phyloP scores from a whole-genome alignment of 2,113 vertebrate species.

The Cephalophus harveyi region DNA sequence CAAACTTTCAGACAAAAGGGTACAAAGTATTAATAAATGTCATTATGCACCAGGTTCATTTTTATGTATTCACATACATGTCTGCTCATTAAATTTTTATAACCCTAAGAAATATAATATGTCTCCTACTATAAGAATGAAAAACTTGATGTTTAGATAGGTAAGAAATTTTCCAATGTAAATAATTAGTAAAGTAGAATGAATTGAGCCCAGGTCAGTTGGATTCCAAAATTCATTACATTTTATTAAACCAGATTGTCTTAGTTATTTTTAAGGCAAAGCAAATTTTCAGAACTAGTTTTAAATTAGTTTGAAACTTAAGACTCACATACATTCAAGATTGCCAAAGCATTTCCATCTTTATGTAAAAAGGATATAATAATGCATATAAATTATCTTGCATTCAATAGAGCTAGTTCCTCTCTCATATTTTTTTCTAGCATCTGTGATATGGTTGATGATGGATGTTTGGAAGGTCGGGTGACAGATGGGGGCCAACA shows the following conservation, averaged over 20 bases:
- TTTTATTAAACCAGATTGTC: conserved; percentile 55
- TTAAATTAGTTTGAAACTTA: conserved; percentile 64
- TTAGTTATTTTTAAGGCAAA: conserved; percentile 59
- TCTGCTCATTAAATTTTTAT: not conserved
- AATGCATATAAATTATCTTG: conserved; percentile 70
- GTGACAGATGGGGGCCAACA: conserved; percentile 73
- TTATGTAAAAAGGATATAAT: conserved; percentile 69
- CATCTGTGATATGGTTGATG: conserved; percentile 70
- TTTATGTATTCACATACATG: not conserved
- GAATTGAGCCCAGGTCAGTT: not conserved
- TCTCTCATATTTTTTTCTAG: conserved; percentile 29
- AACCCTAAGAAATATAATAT: conserved; percentile 8
- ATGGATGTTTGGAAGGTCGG: conserved; percentile 66
- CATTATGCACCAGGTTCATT: not conserved
- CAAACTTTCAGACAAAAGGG: not conserved
- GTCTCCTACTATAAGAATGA: not conserved
- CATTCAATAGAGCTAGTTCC: conserved; percentile 55
- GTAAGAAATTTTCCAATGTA: not conserved
- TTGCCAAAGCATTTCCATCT: conserved; percentile 70
- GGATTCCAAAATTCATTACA: conserved; percentile 34
- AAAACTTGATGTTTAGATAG: not conserved
- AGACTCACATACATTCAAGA: conserved; percentile 28
- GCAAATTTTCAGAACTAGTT: conserved; percentile 63
- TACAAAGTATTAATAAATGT: conserved; percentile 31
- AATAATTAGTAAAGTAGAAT: not conserved